These are phyloP conservation scores for Chionis minor DNA, from an alignment of 2,113 vertebrate genomes.

Conservation along the genomic window DNA sequence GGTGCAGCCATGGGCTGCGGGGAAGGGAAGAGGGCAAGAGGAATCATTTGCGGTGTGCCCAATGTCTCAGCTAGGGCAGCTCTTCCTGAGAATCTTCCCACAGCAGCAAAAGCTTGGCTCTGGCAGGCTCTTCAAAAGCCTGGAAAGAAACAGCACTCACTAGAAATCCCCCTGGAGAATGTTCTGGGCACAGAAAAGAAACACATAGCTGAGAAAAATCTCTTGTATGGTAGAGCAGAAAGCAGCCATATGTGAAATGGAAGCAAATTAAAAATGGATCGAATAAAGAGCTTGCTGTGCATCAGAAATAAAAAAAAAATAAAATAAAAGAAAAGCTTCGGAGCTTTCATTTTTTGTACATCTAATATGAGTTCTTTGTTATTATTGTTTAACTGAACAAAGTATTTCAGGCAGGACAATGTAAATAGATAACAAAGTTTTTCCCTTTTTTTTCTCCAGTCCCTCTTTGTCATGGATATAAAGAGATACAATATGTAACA, in stretches of 20 bases:
- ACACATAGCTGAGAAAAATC: not conserved
- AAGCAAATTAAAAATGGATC: not conserved
- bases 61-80: not conserved
- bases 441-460: not conserved
- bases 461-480: not conserved
- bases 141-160: not conserved
- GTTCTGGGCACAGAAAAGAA: not conserved
- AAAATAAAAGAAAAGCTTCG: not conserved
- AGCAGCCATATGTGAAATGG: not conserved
- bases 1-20: fast-evolving
- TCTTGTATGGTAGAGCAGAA: not conserved
- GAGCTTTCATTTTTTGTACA: not conserved
- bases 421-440: not conserved
- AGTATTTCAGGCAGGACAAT: not conserved
- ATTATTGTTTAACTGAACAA: not conserved
- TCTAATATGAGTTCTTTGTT: not conserved
- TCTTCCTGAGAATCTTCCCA: not conserved
- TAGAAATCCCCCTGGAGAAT: not conserved
- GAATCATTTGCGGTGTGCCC: fast-evolving
- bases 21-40: not conserved
- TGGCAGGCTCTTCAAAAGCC: not conserved
- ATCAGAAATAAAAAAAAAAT: not conserved
- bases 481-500: not conserved
- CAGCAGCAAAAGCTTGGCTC: not conserved
- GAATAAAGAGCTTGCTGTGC: not conserved